These are phyloP conservation scores for Siphonodentalium dalli DNA, from an alignment of 2,888 invertebrate species.

Conservation along the genomic window DNA sequence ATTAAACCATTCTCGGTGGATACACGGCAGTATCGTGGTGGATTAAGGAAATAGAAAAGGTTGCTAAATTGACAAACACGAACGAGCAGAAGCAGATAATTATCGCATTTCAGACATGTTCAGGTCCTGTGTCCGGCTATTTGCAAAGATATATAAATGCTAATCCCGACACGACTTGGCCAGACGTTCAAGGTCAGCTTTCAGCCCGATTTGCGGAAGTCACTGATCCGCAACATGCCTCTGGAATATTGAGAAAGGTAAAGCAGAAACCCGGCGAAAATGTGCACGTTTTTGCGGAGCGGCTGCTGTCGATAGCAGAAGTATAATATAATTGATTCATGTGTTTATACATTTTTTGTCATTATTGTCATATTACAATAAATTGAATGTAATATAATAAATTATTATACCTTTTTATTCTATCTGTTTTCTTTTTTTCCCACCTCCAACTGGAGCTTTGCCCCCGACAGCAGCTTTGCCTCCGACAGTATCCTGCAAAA, in stretches of 20 bases:
- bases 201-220: conserved; percentile 17
- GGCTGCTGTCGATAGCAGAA: conserved; percentile 10
- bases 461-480: too few relatives aligned
- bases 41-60: conserved; percentile 18
- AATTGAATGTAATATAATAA: too few relatives aligned
- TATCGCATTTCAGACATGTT: conserved; percentile 16
- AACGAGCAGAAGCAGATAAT: background rate
- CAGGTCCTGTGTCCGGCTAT: conserved; percentile 16
- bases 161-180: background rate
- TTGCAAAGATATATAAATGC: conserved; percentile 14
- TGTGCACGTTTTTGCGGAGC: conserved; percentile 20
- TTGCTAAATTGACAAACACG: conserved; percentile 5
- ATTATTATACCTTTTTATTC: too few relatives aligned
- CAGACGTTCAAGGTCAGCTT: conserved; percentile 1
- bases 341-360: too few relatives aligned
- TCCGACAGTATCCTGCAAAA: too few relatives aligned
- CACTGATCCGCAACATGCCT: conserved; percentile 19
- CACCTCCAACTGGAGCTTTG: too few relatives aligned
- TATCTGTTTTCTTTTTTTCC: too few relatives aligned
- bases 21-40: conserved; percentile 14
- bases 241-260: conserved; percentile 13
- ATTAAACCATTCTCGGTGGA: conserved; percentile 14
- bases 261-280: conserved; percentile 14
- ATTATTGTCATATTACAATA: too few relatives aligned
- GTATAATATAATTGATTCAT: too few relatives aligned